phyloP scores from a whole-genome alignment of 2,797 vertebrate species.

The Spinus olivaceus region DNA sequence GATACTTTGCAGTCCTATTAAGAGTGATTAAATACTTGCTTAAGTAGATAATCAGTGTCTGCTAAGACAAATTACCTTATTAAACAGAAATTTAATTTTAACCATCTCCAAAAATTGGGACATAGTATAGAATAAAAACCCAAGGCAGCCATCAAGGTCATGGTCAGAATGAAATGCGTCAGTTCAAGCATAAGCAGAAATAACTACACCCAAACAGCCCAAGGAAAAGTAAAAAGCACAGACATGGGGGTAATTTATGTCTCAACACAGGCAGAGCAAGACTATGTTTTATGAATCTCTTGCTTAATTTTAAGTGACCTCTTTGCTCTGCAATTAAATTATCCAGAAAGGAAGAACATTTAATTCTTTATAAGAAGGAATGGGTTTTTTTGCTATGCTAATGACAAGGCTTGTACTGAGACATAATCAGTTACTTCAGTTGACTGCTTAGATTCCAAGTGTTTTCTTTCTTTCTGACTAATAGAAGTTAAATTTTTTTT shows the following conservation, averaged over 20 bases:
- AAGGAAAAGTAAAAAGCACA: background rate
- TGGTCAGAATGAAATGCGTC: background rate
- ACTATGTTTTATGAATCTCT: background rate
- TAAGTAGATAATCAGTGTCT: constrained; percentile 55
- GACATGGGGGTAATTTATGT: background rate
- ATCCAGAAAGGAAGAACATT: background rate
- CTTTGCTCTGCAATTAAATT: background rate
- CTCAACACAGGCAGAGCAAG: background rate
- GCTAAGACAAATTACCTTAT: constrained; percentile 40
- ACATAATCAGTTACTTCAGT: background rate
- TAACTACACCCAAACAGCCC: background rate
- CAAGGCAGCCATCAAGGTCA: background rate
- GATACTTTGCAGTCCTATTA: constrained; percentile 1
- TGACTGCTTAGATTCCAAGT: background rate
- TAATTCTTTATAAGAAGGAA: background rate
- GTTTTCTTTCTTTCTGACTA: background rate
- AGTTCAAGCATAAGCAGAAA: background rate
- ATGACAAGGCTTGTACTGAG: background rate
- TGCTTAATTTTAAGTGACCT: background rate
- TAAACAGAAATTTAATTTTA: constrained; percentile 48
- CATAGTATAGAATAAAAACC: background rate
- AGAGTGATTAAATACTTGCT: constrained; percentile 46
- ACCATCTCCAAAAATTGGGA: background rate
- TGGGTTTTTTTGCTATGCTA: background rate
- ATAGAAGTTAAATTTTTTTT: background rate